These are phyloP conservation scores for Taenaris catops DNA, from an alignment of 2,888 invertebrate species.

Conservation along the genomic window DNA sequence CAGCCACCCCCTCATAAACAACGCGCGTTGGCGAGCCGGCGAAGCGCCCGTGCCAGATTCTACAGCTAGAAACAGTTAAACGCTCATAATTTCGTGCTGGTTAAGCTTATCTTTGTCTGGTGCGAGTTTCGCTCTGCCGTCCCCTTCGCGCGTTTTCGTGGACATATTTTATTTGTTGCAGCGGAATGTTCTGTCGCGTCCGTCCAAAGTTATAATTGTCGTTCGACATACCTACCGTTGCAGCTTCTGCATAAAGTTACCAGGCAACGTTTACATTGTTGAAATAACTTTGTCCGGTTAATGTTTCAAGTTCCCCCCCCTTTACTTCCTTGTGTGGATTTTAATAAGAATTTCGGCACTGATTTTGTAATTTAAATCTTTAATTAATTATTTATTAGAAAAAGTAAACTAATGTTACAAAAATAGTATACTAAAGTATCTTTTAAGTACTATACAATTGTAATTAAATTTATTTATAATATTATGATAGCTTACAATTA, in stretches of 20 bases:
- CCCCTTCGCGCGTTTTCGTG: slow-evolving; percentile 68
- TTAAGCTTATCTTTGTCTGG: slow-evolving; percentile 80
- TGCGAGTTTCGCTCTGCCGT: slow-evolving; percentile 66
- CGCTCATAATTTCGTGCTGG: slow-evolving; percentile 80
- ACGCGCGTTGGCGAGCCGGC: slow-evolving; percentile 78
- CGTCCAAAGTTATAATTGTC: slow-evolving; percentile 77
- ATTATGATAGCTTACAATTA: too few relatives aligned
- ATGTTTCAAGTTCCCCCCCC: slow-evolving; percentile 53
- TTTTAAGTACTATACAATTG: too few relatives aligned
- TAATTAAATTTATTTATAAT: too few relatives aligned
- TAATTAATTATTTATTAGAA: too few relatives aligned
- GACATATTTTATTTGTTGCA: slow-evolving; percentile 77
- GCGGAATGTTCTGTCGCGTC: slow-evolving; percentile 61
- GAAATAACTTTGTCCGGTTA: slow-evolving; percentile 66
- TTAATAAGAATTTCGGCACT: slow-evolving; percentile 26
- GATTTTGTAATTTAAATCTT: too few relatives aligned
- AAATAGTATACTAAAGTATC: too few relatives aligned
- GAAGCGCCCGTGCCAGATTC: slow-evolving; percentile 79
- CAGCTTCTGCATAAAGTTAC: slow-evolving; percentile 71
- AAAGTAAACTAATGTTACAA: too few relatives aligned
- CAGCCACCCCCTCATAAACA: slow-evolving; percentile 76
- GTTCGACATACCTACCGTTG: slow-evolving; percentile 75
- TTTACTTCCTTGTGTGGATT: slow-evolving; percentile 26
- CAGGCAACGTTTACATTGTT: slow-evolving; percentile 65
- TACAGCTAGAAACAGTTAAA: slow-evolving; percentile 80